Conservation (phyloP, 2,113 vertebrate genomes). For the Aplodontia rufa region DNA sequence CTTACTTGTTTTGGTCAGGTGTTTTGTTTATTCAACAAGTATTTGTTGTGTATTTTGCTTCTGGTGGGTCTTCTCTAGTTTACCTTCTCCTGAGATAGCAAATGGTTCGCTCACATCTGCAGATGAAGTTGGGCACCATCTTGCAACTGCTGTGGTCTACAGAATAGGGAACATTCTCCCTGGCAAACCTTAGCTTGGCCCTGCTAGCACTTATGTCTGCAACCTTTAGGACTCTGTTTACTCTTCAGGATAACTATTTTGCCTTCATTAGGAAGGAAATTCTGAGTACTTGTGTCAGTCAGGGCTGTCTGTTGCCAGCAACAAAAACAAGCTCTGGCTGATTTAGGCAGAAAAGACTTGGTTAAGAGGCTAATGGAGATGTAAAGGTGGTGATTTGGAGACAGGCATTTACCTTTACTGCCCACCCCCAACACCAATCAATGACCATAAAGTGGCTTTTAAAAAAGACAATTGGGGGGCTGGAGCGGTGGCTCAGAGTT, state of each 20-base stretch:
- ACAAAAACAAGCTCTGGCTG: not conserved
- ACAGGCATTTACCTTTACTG: not conserved
- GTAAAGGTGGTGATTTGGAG: slow-evolving; percentile 12
- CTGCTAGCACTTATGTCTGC: not conserved
- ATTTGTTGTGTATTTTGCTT: not conserved
- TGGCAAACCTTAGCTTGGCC: not conserved
- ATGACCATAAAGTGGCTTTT: too few relatives aligned
- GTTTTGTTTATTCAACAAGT: not conserved
- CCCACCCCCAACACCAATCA: not conserved
- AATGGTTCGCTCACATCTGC: too few relatives aligned
- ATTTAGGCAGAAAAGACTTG: not conserved
- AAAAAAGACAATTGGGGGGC: too few relatives aligned
- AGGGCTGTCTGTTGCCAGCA: not conserved
- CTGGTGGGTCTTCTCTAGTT: not conserved
- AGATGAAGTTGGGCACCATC: not conserved
- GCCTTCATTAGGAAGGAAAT: slow-evolving; percentile 3
- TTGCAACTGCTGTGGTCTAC: not conserved
- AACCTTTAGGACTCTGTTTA: not conserved
- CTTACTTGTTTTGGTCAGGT: not conserved
- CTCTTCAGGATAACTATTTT: not conserved
- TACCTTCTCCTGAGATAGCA: not conserved
- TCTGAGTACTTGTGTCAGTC: not conserved
- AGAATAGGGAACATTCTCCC: too few relatives aligned
- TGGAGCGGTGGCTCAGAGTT: too few relatives aligned
- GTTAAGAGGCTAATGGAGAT: not conserved